Conservation (phyloP, 2,888 invertebrate genomes). For the Macrostomum cliftonense region DNA sequence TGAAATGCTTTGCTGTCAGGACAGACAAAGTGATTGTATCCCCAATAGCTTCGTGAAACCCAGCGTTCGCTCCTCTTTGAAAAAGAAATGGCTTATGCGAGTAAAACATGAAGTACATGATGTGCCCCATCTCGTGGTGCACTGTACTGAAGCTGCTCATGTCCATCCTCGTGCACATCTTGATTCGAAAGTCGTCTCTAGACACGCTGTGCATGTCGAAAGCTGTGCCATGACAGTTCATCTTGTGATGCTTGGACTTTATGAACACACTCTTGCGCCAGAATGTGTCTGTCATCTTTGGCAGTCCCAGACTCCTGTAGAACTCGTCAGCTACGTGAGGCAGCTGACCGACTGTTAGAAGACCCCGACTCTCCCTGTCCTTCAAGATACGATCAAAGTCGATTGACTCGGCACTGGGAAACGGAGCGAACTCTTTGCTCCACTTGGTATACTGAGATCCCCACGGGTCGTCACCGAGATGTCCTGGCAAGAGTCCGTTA, state of each 20-base stretch:
- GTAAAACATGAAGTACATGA: slow-evolving; percentile 34
- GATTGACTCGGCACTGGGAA: slow-evolving; percentile 5
- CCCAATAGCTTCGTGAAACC: slow-evolving; percentile 35
- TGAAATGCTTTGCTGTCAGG: slow-evolving; percentile 10
- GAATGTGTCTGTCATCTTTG: slow-evolving; percentile 12
- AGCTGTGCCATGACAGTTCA: slow-evolving; percentile 13
- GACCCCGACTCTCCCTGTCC: background rate
- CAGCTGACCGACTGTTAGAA: slow-evolving; percentile 7
- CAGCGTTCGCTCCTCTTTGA: slow-evolving; percentile 19
- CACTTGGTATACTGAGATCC: slow-evolving; percentile 11
- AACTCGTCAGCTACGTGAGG: slow-evolving; percentile 12
- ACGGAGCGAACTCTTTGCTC: slow-evolving; percentile 10
- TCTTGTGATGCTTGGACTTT: no score
- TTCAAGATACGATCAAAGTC: slow-evolving; percentile 5
- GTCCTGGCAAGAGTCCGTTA: slow-evolving; percentile 11
- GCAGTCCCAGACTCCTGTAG: slow-evolving; percentile 11
- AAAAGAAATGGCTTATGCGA: slow-evolving; percentile 15
- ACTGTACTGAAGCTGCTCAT: slow-evolving; percentile 20
- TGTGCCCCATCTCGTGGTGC: slow-evolving; percentile 35
- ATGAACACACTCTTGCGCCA: slow-evolving; percentile 4
- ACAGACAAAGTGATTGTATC: slow-evolving; percentile 32
- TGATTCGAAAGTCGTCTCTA: slow-evolving; percentile 23
- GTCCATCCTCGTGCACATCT: slow-evolving; percentile 29
- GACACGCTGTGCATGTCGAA: slow-evolving; percentile 1
- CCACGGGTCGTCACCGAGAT: slow-evolving; percentile 13